Percentiles rank a stretch among this genome's conserved stretches.
phyloP scores from a whole-genome alignment of 1,140 invertebrate species.

The Dufourea novaeangliae region DNA sequence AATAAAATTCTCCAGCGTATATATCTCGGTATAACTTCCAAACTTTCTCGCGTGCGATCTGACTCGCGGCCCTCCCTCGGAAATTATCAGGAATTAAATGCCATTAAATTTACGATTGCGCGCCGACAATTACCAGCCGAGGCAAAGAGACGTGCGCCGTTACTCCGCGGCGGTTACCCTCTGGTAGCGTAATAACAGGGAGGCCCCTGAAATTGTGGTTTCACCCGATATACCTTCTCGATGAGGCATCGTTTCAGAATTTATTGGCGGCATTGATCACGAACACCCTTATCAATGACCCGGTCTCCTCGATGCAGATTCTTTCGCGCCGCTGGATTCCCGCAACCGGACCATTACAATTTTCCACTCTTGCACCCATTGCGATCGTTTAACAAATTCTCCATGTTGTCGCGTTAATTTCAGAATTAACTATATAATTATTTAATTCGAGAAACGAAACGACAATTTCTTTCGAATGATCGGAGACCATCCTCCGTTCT shows the following conservation, averaged over 20 bases:
- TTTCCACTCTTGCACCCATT: background rate
- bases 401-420: no score
- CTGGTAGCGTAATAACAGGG: constrained; percentile 67
- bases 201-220: constrained; percentile 59
- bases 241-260: constrained; percentile 54
- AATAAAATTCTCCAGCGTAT: background rate
- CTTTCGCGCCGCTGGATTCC: background rate
- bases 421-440: no score
- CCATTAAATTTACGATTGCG: constrained; percentile 75
- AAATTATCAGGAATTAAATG: constrained; percentile 77
- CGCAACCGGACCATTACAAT: background rate
- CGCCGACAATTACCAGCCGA: constrained; percentile 67
- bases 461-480: background rate
- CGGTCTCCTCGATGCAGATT: constrained; percentile 29
- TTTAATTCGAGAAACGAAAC: no score
- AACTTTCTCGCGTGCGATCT: constrained; percentile 13
- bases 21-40: background rate
- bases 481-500: no score
- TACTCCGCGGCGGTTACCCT: constrained; percentile 54
- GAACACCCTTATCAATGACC: constrained; percentile 45
- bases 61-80: constrained; percentile 37
- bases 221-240: constrained; percentile 51
- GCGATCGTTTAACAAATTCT: background rate
- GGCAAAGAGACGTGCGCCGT: constrained; percentile 53
- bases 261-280: constrained; percentile 61